These are phyloP conservation scores for Cephus rjabovi DNA, from an alignment of 2,888 invertebrate genomes.

Conservation along the genomic window DNA sequence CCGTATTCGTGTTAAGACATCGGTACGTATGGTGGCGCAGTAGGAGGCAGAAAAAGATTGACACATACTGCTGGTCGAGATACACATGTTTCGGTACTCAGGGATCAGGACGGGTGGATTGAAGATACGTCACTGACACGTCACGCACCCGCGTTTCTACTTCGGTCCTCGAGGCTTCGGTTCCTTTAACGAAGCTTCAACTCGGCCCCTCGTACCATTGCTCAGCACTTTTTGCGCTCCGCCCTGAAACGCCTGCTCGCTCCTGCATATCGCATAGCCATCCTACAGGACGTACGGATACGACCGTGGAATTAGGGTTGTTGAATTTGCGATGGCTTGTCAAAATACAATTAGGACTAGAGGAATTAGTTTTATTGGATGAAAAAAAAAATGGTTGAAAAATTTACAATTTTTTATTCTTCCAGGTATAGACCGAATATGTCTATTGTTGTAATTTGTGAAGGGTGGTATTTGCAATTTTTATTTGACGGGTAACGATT, in stretches of 20 bases:
- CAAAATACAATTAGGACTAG: neutral
- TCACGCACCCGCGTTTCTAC: conserved; percentile 38
- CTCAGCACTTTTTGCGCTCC: conserved; percentile 63
- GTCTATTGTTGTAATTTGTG: neutral
- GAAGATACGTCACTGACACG: conserved; percentile 33
- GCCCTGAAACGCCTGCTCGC: conserved; percentile 53
- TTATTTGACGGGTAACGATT: neutral
- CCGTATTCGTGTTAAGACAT: neutral
- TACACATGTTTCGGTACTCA: conserved; percentile 40
- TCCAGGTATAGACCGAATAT: neutral
- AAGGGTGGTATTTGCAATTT: neutral
- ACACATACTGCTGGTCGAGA: conserved; percentile 34
- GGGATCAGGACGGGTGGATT: conserved; percentile 28
- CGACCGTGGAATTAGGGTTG: conserved; percentile 2
- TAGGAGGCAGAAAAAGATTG: conserved; percentile 35
- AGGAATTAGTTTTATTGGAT: neutral
- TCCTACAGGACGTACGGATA: neutral
- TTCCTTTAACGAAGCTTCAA: conserved; percentile 34
- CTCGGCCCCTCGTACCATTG: conserved; percentile 50
- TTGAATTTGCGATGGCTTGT: neutral
- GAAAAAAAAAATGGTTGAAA: neutral
- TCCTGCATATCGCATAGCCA: conserved; percentile 1
- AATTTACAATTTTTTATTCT: neutral
- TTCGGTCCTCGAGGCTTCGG: conserved; percentile 16
- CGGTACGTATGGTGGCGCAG: neutral